These are phyloP conservation scores for Sarcophaga rosellei DNA, from an alignment of 2,888 invertebrate species.

Conservation along the genomic window DNA sequence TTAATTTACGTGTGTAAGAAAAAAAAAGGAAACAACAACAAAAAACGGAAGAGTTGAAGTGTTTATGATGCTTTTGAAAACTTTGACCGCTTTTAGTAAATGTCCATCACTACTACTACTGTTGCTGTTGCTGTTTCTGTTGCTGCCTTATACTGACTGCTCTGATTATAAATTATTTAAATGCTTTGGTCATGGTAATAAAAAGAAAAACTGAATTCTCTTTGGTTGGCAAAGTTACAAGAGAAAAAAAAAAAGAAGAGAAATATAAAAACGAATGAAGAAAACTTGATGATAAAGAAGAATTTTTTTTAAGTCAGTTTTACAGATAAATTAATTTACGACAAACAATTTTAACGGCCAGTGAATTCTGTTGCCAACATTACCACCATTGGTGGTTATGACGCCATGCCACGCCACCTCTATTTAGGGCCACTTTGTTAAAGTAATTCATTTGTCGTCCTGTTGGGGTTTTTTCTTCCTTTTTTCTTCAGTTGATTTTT, in stretches of 20 bases:
- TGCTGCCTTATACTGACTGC: slow-evolving; percentile 5
- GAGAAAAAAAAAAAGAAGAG: not conserved
- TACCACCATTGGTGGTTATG: slow-evolving; percentile 65
- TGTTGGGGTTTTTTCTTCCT: not conserved
- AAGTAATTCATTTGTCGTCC: slow-evolving; percentile 58
- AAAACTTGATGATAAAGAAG: slow-evolving; percentile 44
- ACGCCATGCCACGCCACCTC: slow-evolving; percentile 60
- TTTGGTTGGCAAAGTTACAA: slow-evolving; percentile 37
- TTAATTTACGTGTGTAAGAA: slow-evolving; percentile 46
- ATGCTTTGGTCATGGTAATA: slow-evolving; percentile 29
- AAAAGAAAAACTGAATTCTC: slow-evolving; percentile 21
- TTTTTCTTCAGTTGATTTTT: not conserved
- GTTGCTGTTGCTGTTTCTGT: no score
- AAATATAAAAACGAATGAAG: slow-evolving; percentile 5
- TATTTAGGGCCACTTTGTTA: slow-evolving; percentile 60
- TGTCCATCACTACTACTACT: slow-evolving; percentile 34
- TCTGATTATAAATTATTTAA: slow-evolving; percentile 52
- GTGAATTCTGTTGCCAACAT: slow-evolving; percentile 71
- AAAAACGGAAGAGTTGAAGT: slow-evolving; percentile 45
- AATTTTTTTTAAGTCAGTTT: slow-evolving; percentile 61
- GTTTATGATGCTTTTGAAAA: slow-evolving; percentile 35
- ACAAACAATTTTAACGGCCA: slow-evolving; percentile 76
- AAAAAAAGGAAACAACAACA: slow-evolving; percentile 6
- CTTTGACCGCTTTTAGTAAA: slow-evolving; percentile 42
- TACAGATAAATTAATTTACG: slow-evolving; percentile 74